phyloP scores from a whole-genome alignment of 2,797 vertebrate genomes.

The Cirrhinus molitorella region DNA sequence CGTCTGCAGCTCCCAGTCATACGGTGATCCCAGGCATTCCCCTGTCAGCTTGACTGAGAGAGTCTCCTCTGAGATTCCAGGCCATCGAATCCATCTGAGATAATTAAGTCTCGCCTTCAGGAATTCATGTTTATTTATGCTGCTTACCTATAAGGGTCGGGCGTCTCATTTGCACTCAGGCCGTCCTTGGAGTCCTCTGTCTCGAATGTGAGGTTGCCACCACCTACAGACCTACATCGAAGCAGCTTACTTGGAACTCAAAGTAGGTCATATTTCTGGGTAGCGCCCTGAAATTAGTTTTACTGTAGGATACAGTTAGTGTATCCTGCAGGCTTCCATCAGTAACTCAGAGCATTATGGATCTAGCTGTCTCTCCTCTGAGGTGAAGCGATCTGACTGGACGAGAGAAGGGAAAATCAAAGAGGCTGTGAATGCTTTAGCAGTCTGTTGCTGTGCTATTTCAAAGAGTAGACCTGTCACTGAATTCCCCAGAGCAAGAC shows the following conservation, averaged over 20 bases:
- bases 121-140: slow-evolving; percentile 43
- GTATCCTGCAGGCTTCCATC: slow-evolving; percentile 52
- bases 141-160: slow-evolving; percentile 13
- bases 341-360: slow-evolving; percentile 35
- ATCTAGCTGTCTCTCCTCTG: slow-evolving; percentile 27
- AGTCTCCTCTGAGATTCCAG: slow-evolving; percentile 20
- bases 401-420: slow-evolving; percentile 52
- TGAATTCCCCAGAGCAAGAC: slow-evolving; percentile 38
- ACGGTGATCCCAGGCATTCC: not conserved
- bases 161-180: slow-evolving; percentile 8
- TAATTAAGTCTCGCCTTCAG: slow-evolving; percentile 29
- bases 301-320: slow-evolving; percentile 13
- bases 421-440: slow-evolving; percentile 46
- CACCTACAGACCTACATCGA: slow-evolving; percentile 54
- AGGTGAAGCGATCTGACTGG: slow-evolving; percentile 44
- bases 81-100: slow-evolving; percentile 20
- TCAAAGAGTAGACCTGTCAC: slow-evolving; percentile 59
- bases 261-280: slow-evolving; percentile 64
- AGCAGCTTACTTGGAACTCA: slow-evolving; percentile 11
- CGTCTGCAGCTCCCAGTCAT: not conserved
- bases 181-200: not conserved
- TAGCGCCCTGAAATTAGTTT: slow-evolving; percentile 52
- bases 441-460: slow-evolving; percentile 55
- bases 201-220: slow-evolving; percentile 44
- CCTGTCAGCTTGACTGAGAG: slow-evolving; percentile 35